A percentile compares a stretch with the other conserved stretches of the same genome.
These are phyloP conservation scores for Parnassius apollo DNA, from an alignment of 2,888 invertebrate species.

Conservation along the genomic window DNA sequence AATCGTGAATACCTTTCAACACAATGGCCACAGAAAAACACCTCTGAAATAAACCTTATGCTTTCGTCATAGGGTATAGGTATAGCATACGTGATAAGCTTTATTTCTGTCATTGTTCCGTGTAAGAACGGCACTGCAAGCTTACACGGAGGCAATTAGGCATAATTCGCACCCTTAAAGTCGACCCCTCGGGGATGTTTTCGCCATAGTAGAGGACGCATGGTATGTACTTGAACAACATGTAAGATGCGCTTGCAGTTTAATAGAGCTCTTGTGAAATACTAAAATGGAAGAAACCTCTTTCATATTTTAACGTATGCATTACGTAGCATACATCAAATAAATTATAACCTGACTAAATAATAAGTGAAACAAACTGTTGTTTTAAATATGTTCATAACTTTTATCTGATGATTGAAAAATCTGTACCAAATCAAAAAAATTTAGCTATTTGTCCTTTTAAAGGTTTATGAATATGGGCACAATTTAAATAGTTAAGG, in stretches of 20 bases:
- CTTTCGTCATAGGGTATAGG: neutral
- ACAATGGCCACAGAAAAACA: neutral
- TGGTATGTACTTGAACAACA: constrained; percentile 1
- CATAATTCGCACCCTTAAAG: constrained; percentile 17
- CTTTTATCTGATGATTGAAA: too few relatives aligned
- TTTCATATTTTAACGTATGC: too few relatives aligned
- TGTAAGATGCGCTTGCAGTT: neutral
- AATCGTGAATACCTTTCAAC: constrained; percentile 2
- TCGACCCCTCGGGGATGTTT: constrained; percentile 12
- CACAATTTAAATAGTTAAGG: too few relatives aligned
- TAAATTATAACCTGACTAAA: too few relatives aligned
- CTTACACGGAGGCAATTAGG: constrained; percentile 15
- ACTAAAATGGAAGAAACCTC: too few relatives aligned
- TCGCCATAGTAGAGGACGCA: constrained; percentile 1
- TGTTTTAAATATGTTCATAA: too few relatives aligned
- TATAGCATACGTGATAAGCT: constrained; percentile 1
- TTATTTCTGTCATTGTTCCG: constrained; percentile 6
- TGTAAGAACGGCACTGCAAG: constrained; percentile 13
- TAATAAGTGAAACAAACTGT: too few relatives aligned
- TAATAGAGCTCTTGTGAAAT: neutral
- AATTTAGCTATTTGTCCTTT: too few relatives aligned
- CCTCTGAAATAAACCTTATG: constrained; percentile 8
- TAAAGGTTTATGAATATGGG: too few relatives aligned
- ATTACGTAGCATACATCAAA: too few relatives aligned
- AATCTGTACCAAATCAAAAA: too few relatives aligned